A percentile compares a stretch with the other conserved stretches of the same genome.
phyloP scores from a whole-genome alignment of 2,797 vertebrate species.

The Bradypodion pumilum region DNA sequence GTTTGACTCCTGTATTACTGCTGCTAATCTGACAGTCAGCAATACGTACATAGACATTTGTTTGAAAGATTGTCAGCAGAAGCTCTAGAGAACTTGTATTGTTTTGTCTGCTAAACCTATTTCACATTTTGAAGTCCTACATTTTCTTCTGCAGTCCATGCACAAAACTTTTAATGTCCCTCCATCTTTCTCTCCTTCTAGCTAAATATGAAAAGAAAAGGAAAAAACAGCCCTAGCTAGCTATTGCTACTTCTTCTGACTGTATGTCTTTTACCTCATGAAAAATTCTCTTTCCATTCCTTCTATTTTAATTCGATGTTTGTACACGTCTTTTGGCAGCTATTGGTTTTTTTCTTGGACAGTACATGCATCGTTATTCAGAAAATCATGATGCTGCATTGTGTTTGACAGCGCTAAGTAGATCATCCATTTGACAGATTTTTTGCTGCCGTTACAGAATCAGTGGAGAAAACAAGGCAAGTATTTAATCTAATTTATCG shows the following conservation, averaged over 20 bases:
- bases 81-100: neutral
- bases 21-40: neutral
- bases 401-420: neutral
- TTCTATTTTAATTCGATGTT: conserved; percentile 41
- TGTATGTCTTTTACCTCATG: neutral
- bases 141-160: neutral
- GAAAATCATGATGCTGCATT: rapidly evolving
- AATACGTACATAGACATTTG: neutral
- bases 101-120: neutral
- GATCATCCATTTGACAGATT: neutral
- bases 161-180: conserved; percentile 11
- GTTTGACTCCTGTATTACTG: neutral
- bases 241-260: neutral
- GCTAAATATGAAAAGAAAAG: conserved; percentile 39
- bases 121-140: neutral
- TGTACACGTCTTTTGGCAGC: conserved; percentile 15
- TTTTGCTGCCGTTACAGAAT: conserved; percentile 17
- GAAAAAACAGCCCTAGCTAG: conserved; percentile 28
- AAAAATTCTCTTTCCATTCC: neutral
- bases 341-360: neutral
- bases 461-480: rapidly evolving
- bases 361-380: neutral
- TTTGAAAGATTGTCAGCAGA: neutral
- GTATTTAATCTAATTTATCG: neutral
- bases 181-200: conserved; percentile 14